These are phyloP conservation scores for Ophonus ardosiacus DNA, from an alignment of 2,888 invertebrate genomes.

Conservation along the genomic window DNA sequence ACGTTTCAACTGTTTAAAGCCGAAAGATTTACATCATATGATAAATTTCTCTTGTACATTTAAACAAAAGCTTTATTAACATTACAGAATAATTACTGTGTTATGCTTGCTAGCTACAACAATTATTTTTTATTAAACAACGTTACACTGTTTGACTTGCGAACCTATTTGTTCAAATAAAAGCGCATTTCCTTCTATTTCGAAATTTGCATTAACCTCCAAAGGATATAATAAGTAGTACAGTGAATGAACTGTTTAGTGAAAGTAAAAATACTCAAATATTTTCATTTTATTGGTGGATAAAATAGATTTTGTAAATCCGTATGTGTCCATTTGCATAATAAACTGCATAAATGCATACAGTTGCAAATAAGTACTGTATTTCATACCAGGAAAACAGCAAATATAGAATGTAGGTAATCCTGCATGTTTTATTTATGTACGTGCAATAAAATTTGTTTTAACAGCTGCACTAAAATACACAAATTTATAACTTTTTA, in stretches of 20 bases:
- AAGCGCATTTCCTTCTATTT: slow-evolving; percentile 8
- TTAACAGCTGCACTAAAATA: too few relatives aligned
- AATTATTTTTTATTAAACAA: slow-evolving; percentile 23
- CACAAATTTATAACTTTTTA: too few relatives aligned
- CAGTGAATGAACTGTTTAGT: background rate
- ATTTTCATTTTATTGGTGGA: background rate
- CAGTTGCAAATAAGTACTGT: too few relatives aligned
- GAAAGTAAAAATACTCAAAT: too few relatives aligned
- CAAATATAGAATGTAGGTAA: too few relatives aligned
- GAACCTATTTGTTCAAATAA: slow-evolving; percentile 9
- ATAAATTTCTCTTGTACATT: slow-evolving; percentile 37
- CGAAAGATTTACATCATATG: slow-evolving; percentile 24
- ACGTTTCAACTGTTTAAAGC: slow-evolving; percentile 32
- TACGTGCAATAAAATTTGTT: too few relatives aligned
- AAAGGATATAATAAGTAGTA: background rate
- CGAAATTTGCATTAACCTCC: background rate
- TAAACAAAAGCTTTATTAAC: slow-evolving; percentile 38
- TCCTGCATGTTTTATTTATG: too few relatives aligned
- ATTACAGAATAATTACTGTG: slow-evolving; percentile 26
- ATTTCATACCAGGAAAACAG: too few relatives aligned
- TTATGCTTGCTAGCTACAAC: slow-evolving; percentile 29
- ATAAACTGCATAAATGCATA: too few relatives aligned
- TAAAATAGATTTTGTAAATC: too few relatives aligned
- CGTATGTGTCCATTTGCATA: too few relatives aligned
- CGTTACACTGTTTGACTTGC: background rate